These are phyloP conservation scores for Cyphomyrus discorhynchus DNA, from an alignment of 2,113 vertebrate genomes.

Conservation along the genomic window DNA sequence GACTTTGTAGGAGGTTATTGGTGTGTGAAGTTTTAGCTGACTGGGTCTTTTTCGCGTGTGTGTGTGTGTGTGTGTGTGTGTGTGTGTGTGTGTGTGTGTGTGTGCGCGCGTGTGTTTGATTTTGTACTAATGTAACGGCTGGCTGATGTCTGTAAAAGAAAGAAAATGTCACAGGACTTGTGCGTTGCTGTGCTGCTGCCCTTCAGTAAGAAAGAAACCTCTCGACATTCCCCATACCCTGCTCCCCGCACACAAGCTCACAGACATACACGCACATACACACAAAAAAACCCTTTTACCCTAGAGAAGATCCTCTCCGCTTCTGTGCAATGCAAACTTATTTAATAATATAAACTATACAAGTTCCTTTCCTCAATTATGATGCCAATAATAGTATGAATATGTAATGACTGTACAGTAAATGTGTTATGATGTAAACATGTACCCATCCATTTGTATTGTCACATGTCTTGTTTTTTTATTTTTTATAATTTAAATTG, in stretches of 20 bases:
- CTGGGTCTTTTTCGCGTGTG: background rate
- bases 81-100: background rate
- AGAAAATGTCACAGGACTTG: background rate
- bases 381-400: constrained; percentile 57
- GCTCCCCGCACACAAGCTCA: constrained; percentile 15
- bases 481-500: background rate
- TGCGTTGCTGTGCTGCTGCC: background rate
- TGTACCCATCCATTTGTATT: constrained; percentile 62
- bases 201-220: background rate
- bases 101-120: background rate
- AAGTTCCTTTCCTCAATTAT: constrained; percentile 65
- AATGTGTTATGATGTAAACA: constrained; percentile 65
- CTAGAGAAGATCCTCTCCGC: constrained; percentile 50
- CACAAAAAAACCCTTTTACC: constrained; percentile 15
- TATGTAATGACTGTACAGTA: constrained; percentile 69
- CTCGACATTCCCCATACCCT: background rate
- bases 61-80: background rate
- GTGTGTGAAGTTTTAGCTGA: background rate
- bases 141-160: background rate
- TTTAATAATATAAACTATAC: constrained; percentile 58
- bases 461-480: constrained; percentile 47
- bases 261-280: constrained; percentile 24
- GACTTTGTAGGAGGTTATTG: background rate
- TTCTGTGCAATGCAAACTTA: constrained; percentile 58
- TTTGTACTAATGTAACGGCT: background rate